Percentiles rank a stretch among this genome's conserved stretches.
phyloP scores from a whole-genome alignment of 2,888 invertebrate species.

The Tachina fera region DNA sequence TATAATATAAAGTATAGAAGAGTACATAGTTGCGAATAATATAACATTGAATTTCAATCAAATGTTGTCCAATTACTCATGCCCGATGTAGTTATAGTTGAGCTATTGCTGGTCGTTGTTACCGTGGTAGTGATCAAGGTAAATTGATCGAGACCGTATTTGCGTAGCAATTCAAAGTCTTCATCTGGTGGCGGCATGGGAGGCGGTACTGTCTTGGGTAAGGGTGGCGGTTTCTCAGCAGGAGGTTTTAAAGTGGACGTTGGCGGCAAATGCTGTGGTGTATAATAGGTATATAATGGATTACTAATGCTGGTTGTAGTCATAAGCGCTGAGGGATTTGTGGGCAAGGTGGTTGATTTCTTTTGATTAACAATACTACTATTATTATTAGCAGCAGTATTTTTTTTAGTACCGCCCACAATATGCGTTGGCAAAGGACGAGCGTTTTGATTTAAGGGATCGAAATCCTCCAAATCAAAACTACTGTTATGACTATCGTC shows the following conservation, averaged over 20 bases:
- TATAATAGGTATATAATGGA: conserved; percentile 84
- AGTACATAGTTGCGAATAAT: neutral
- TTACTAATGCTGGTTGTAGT: conserved; percentile 79
- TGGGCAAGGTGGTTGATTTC: conserved; percentile 80
- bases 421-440: conserved; percentile 80
- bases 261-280: conserved; percentile 80
- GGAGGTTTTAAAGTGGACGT: conserved; percentile 71
- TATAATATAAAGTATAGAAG: conserved; percentile 9
- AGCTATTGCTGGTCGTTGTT: conserved; percentile 65
- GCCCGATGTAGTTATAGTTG: conserved; percentile 72
- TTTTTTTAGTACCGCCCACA: conserved; percentile 46
- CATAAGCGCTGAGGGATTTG: conserved; percentile 69
- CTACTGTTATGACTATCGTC: conserved; percentile 86
- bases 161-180: conserved; percentile 81
- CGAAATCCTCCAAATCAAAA: conserved; percentile 87
- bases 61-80: conserved; percentile 82
- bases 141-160: conserved; percentile 83
- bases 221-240: conserved; percentile 72
- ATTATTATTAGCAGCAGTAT: neutral
- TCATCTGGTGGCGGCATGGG: conserved; percentile 78
- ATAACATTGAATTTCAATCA: conserved; percentile 75
- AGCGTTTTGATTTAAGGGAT: conserved; percentile 85
- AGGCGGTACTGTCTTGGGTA: conserved; percentile 73
- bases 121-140: conserved; percentile 76
- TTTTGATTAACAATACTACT: conserved; percentile 60